A percentile compares a stretch with the other conserved stretches of the same genome.
phyloP scores from a whole-genome alignment of 2,888 invertebrate species.

The Agrotis ipsilon region DNA sequence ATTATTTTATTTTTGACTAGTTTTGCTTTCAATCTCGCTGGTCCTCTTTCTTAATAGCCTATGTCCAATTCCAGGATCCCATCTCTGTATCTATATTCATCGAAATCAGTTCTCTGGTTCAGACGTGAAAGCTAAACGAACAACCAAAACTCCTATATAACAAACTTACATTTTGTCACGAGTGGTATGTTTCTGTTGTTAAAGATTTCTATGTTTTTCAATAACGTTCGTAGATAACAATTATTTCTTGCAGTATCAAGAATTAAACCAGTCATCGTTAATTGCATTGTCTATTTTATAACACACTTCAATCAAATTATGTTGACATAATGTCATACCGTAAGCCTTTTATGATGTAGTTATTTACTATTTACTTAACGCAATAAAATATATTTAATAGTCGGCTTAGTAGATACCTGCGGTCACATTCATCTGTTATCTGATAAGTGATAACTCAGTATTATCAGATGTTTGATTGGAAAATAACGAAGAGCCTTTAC shows the following conservation, averaged over 20 bases:
- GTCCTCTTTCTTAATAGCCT: no score
- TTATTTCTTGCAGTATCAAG: background rate
- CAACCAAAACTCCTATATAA: no score
- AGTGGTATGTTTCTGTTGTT: no score
- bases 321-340: background rate
- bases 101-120: no score
- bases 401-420: conserved; percentile 25
- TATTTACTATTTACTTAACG: conserved; percentile 9
- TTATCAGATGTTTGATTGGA: conserved; percentile 66
- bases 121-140: no score
- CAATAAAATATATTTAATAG: conserved; percentile 30
- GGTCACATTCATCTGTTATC: conserved; percentile 54
- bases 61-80: no score
- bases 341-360: conserved; percentile 29
- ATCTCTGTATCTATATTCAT: no score
- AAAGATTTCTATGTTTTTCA: background rate
- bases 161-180: no score
- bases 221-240: background rate
- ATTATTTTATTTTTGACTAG: no score
- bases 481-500: conserved; percentile 53
- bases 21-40: no score
- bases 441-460: conserved; percentile 62
- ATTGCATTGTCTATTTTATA: background rate
- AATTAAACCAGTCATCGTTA: background rate
- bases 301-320: background rate